These are phyloP conservation scores for Pholis gunnellus DNA, from an alignment of 2,113 vertebrate species.

Conservation along the genomic window DNA sequence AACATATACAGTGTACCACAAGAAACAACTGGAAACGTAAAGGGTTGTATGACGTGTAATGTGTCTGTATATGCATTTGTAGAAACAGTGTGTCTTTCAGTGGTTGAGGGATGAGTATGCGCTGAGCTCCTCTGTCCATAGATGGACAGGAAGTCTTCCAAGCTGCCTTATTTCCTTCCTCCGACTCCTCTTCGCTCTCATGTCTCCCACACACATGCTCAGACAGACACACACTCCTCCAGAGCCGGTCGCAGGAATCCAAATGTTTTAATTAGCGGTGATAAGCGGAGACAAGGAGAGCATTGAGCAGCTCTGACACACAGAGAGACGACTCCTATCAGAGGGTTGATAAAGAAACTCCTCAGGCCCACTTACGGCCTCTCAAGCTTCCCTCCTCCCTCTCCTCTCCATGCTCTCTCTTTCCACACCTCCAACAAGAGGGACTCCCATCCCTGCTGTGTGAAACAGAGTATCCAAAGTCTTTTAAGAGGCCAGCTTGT, in stretches of 20 bases:
- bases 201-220: constrained; percentile 72
- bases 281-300: constrained; percentile 84
- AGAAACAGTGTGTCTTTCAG: constrained; percentile 47
- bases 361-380: constrained; percentile 80
- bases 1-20: background rate
- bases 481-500: background rate
- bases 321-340: constrained; percentile 75
- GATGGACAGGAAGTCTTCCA: constrained; percentile 78
- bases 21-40: background rate
- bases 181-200: constrained; percentile 71
- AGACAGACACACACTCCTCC: constrained; percentile 71
- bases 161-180: constrained; percentile 76
- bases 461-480: background rate
- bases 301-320: constrained; percentile 73
- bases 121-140: constrained; percentile 71
- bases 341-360: constrained; percentile 75
- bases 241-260: constrained; percentile 76
- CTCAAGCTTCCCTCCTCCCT: constrained; percentile 69
- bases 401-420: constrained; percentile 35
- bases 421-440: constrained; percentile 48
- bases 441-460: background rate
- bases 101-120: constrained; percentile 50
- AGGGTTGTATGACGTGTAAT: background rate
- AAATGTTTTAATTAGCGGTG: constrained; percentile 85
- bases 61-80: constrained; percentile 22